These are phyloP conservation scores for Philopedon plagiatum DNA, from an alignment of 2,888 invertebrate species.

Conservation along the genomic window DNA sequence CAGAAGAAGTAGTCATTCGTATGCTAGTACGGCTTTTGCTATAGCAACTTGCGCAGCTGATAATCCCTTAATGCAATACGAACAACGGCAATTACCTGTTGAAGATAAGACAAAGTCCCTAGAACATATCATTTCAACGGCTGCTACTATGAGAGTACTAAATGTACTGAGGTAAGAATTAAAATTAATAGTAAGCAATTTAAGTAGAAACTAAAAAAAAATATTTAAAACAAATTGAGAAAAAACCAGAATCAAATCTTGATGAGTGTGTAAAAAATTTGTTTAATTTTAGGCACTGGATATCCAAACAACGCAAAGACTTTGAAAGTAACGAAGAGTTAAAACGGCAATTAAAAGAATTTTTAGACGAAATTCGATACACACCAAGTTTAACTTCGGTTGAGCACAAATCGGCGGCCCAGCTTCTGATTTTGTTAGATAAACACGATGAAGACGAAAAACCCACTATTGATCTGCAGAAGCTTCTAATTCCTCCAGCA, in stretches of 20 bases:
- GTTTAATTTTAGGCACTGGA: conserved; percentile 80
- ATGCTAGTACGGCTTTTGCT: conserved; percentile 92
- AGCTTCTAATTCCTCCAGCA: conserved; percentile 78
- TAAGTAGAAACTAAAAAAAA: too few relatives aligned
- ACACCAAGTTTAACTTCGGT: conserved; percentile 87
- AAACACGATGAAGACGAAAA: conserved; percentile 79
- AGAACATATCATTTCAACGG: conserved; percentile 89
- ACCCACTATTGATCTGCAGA: conserved; percentile 77
- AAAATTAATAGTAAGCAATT: too few relatives aligned
- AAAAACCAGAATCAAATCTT: background rate
- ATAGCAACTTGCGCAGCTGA: conserved; percentile 92
- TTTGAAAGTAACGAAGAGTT: conserved; percentile 85
- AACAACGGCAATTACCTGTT: conserved; percentile 64
- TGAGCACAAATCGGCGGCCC: conserved; percentile 91
- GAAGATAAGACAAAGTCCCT: conserved; percentile 73
- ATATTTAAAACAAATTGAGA: too few relatives aligned
- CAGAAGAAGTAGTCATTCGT: conserved; percentile 87
- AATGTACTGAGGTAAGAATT: conserved; percentile 80
- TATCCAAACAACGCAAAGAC: conserved; percentile 91
- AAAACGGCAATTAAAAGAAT: conserved; percentile 84
- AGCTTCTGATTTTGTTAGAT: conserved; percentile 83
- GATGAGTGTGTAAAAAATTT: background rate
- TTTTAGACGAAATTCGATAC: conserved; percentile 89
- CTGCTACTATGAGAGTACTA: conserved; percentile 94
- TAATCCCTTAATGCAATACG: conserved; percentile 80